Evolutionary conservation across 2,888 invertebrate species (phyloP).

Genomic region (Glomeris marginata): DNA sequence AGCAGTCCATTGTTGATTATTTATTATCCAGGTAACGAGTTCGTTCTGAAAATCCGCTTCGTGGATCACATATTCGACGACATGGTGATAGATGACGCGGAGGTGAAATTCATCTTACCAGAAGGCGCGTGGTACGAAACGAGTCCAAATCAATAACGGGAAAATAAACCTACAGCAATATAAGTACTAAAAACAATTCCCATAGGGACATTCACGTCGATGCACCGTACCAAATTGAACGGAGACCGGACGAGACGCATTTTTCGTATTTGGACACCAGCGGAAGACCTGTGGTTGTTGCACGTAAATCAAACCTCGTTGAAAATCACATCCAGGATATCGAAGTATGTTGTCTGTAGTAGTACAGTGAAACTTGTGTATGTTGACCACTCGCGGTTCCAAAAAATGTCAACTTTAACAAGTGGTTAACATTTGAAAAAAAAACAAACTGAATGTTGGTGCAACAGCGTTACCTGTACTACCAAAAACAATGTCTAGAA

Average conservation of each 20-base stretch:
- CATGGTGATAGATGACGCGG: conserved; percentile 79
- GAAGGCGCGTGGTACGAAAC: conserved; percentile 59
- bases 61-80: conserved; percentile 95
- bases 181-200: conserved; percentile 17
- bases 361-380: too few species aligned
- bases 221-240: conserved; percentile 63
- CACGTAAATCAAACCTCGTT: conserved; percentile 66
- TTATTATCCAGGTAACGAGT: conserved; percentile 40
- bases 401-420: too few species aligned
- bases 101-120: conserved; percentile 79
- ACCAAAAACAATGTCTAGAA: too few species aligned
- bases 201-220: conserved; percentile 61
- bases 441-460: too few species aligned
- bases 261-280: conserved; percentile 90
- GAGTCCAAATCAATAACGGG: too few species aligned
- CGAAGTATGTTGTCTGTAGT: conserved; percentile 43
- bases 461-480: too few species aligned
- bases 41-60: conserved; percentile 79
- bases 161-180: too few species aligned
- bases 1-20: too few species aligned
- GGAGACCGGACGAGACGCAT: conserved; percentile 57
- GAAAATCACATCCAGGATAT: conserved; percentile 95
- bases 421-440: too few species aligned
- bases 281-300: conserved; percentile 78
- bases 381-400: too few species aligned